These are phyloP conservation scores for Agrenia bidenticulata DNA, from an alignment of 2,888 invertebrate genomes.

Conservation along the genomic window DNA sequence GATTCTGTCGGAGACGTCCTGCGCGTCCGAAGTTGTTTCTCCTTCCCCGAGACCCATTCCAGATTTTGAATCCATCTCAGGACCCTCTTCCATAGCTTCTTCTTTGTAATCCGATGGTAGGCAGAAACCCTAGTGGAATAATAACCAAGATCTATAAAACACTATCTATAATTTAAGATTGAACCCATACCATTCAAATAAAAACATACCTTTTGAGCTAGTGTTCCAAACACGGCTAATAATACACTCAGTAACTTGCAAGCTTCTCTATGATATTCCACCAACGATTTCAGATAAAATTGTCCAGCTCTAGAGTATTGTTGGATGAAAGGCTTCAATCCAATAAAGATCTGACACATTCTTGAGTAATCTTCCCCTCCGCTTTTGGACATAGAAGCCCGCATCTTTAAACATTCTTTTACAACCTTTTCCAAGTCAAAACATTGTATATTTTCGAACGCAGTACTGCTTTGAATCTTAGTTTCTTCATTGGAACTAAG, in stretches of 20 bases:
- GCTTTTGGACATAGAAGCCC: constrained; percentile 12
- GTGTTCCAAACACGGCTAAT: constrained; percentile 78
- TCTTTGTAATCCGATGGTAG: constrained; percentile 80
- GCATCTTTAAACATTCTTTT: constrained; percentile 28
- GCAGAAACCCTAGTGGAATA: constrained; percentile 83
- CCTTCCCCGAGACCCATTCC: constrained; percentile 92
- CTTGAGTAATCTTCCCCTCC: background rate
- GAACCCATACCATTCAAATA: background rate
- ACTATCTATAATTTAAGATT: constrained; percentile 12
- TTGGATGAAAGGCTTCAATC: constrained; percentile 68
- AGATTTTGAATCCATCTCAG: constrained; percentile 59
- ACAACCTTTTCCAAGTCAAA: constrained; percentile 32
- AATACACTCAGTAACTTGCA: constrained; percentile 82
- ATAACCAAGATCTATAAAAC: background rate
- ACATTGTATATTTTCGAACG: constrained; percentile 59
- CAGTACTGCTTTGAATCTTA: constrained; percentile 64
- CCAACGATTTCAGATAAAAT: constrained; percentile 75
- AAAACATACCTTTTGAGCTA: constrained; percentile 67
- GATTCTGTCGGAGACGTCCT: constrained; percentile 92
- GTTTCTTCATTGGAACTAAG: constrained; percentile 69
- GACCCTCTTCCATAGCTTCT: constrained; percentile 57
- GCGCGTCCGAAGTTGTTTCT: constrained; percentile 68
- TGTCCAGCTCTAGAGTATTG: constrained; percentile 75
- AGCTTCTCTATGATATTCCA: constrained; percentile 74
- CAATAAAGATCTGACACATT: constrained; percentile 43